These are phyloP conservation scores for Drosophila ficusphila DNA, from an alignment of 1,140 invertebrate species.

Conservation along the genomic window DNA sequence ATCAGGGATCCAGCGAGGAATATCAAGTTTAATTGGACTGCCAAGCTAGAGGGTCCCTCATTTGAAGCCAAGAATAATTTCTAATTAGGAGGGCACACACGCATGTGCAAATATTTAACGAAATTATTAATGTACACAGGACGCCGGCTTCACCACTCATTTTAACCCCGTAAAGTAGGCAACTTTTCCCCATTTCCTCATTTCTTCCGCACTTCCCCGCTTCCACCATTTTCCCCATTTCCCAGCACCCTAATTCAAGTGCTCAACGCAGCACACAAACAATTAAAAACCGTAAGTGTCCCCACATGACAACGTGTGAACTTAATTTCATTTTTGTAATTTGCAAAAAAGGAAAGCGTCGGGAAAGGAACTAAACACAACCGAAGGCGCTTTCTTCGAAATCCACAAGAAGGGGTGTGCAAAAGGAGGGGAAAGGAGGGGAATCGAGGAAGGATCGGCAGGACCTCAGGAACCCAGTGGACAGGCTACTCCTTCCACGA, in stretches of 20 bases:
- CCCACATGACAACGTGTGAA: conserved; percentile 82
- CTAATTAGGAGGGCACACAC: conserved; percentile 49
- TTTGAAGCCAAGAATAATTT: conserved; percentile 60
- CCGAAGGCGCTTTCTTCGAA: conserved; percentile 74
- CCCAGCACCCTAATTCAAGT: conserved; percentile 11
- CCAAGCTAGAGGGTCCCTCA: conserved; percentile 20
- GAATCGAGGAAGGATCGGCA: conserved; percentile 8
- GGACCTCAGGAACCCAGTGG: conserved; percentile 3
- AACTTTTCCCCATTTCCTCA: conserved; percentile 28
- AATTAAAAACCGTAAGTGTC: conserved; percentile 82
- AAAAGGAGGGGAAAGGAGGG: neutral
- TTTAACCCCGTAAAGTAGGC: conserved; percentile 53
- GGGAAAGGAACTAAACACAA: conserved; percentile 68
- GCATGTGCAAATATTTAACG: conserved; percentile 62
- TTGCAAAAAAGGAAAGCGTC: conserved; percentile 49
- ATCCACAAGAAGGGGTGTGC: conserved; percentile 58
- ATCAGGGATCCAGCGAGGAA: neutral
- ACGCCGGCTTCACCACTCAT: conserved; percentile 31
- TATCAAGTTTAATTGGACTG: neutral
- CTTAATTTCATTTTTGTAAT: conserved; percentile 83
- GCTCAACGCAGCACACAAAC: conserved; percentile 57
- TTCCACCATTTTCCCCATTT: neutral
- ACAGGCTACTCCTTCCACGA: conserved; percentile 43
- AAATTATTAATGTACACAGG: conserved; percentile 75
- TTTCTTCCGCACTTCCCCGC: neutral